Evolutionary conservation across 1,140 invertebrate genomes (phyloP), one percentile per base, ranked within the genome.

Genomic region (Drosophila saltans): DNA sequence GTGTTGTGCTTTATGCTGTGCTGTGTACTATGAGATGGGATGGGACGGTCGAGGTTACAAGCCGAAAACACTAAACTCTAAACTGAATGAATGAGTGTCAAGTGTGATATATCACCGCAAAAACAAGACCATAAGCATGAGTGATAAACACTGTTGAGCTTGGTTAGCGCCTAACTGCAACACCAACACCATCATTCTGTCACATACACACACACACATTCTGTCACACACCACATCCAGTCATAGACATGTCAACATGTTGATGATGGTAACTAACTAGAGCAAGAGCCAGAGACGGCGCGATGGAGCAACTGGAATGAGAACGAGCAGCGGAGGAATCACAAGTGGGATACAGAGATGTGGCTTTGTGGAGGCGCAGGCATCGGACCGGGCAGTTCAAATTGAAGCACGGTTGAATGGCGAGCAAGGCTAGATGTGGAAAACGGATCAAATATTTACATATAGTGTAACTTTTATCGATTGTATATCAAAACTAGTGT

Each of bases 91-190:
- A 91, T 91, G 89, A 91, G 84, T 91, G 89, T 91, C 89, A 91
- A 91, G 89, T 91, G 89, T 91, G 89, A 91, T 91, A 91, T 91
- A 91, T 91, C 88, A 91, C 89, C 88, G 81, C 83, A 91, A 84
- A 90, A 91, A 91, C 83, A 88, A 81, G 83, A 91, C 83, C 89
- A 91, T 91, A 89, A 91, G 84, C 80, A 89, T 81, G 80, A 89
- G 84, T 89, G 84, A 89, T 89, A 89, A 89, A 89, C 84, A 85
- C 84, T 88, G 84, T 89, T 84, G 80, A 89, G 80, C 84, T 89
- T 71, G 82, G 75, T 86, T 86, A 81, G 75, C 69, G 83, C 78
- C 28, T 41, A 64, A 41, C 70, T 60, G 45, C 60, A 58, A 57
- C 66, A 61, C 58, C 57, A 73, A 69, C 61, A 67, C 55, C 65